A percentile compares a stretch with the other conserved stretches of the same genome.
phyloP scores from a whole-genome alignment of 2,113 vertebrate genomes.

The Cyanoramphus novaezelandiae region DNA sequence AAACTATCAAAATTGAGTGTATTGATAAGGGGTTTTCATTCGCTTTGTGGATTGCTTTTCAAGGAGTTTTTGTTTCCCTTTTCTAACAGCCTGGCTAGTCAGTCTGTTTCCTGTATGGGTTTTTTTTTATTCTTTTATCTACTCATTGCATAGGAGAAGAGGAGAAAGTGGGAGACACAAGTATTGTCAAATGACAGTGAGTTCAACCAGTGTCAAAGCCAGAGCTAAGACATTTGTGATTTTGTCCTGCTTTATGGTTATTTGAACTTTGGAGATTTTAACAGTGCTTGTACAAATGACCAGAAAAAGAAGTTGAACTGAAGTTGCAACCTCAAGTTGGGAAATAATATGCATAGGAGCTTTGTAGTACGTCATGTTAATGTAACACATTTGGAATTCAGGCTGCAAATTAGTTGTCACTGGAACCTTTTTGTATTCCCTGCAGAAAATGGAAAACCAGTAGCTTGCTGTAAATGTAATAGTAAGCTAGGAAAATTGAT shows the following conservation, averaged over 20 bases:
- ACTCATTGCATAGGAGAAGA: neutral
- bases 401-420: neutral
- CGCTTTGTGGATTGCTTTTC: neutral
- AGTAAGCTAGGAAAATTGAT: neutral
- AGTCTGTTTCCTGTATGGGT: neutral
- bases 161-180: neutral
- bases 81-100: neutral
- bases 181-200: neutral
- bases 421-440: neutral
- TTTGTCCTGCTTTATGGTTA: neutral
- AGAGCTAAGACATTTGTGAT: neutral
- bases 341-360: neutral
- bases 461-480: neutral
- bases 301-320: neutral
- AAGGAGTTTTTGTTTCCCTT: neutral
- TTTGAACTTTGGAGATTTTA: neutral
- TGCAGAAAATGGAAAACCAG: neutral
- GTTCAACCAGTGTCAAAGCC: neutral
- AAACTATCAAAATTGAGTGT: neutral
- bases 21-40: neutral
- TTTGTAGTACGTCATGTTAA: neutral
- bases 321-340: neutral
- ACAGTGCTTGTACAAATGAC: neutral
- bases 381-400: neutral
- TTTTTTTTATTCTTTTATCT: neutral